Base-by-base conservation (phyloP, 2,113 vertebrate genomes). In the Ammodytes dubius region DNA sequence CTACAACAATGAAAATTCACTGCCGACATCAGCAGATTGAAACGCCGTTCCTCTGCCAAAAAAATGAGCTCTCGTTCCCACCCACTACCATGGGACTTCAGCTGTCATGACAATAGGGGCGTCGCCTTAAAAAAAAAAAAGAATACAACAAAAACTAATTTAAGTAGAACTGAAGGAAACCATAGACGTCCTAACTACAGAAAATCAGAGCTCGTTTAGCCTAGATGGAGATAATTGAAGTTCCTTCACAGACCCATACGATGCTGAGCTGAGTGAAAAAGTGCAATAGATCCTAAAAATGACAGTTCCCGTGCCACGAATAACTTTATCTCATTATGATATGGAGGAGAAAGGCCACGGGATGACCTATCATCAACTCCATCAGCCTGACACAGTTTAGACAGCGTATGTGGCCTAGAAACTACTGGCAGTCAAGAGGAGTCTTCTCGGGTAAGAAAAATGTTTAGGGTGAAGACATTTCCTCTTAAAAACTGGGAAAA, bases 281-380 rank as follows among this genome's bases (percentile, higher is more conserved):
- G n/a, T 49, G 47, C 2, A 79, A 49, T 5, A 61, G 49, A 78
- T 74, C 35, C 68, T 83, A n/a, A 70, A 77, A 67, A 58, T 56
- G 47, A 39, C 35, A 50, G 12, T 19, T 77, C 70, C 68, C 56
- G 82, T 35, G 80, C 77, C 59, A 35, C 77, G 87, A 91, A 92
- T 89, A 92, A 82, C 80, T 66, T 85, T 4, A 86, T 87, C 83
- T 87, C 77, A 89, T 91, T 89, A 88, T 39, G 59, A 73, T 81
- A 71, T 3, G 37, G 42, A 74, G 64, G 46, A 87, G 72, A 77
- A 74, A 68, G 82, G 79, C 67, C 67, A 63, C 58, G 3, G 68
- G 69, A 63, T 71, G 74, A 85, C 79, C 82, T 3, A 42, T 68
- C 77, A 73, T 74, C 74, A 77, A 5, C 79, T 79, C 60, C 70